phyloP scores from a whole-genome alignment of 2,113 vertebrate species.

The Zosterops japonicus region DNA sequence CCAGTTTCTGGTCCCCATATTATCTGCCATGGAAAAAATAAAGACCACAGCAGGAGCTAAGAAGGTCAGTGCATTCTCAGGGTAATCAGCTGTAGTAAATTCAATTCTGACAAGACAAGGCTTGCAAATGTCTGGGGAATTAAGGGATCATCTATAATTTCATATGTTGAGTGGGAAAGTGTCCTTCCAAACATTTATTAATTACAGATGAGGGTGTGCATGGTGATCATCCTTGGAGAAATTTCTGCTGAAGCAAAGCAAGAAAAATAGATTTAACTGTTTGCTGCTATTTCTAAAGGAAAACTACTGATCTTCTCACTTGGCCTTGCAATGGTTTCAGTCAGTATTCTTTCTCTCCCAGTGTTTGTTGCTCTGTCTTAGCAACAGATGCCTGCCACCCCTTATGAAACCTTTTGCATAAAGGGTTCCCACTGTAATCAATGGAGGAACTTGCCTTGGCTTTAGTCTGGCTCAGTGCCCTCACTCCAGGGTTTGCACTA shows the following conservation, averaged over 20 bases:
- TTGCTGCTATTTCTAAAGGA: background rate
- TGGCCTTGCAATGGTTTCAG: background rate
- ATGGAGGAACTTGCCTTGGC: background rate
- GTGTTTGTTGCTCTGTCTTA: background rate
- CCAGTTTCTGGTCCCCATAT: slow-evolving; percentile 65
- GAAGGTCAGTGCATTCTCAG: slow-evolving; percentile 77
- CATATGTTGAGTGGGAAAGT: slow-evolving; percentile 59
- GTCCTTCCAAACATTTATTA: slow-evolving; percentile 53
- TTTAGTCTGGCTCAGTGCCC: background rate
- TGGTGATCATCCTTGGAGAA: slow-evolving; percentile 3
- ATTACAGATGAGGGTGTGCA: slow-evolving; percentile 11
- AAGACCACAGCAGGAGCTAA: slow-evolving; percentile 72
- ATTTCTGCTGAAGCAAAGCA: background rate
- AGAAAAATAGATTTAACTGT: background rate
- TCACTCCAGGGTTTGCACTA: background rate
- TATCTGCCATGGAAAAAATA: slow-evolving; percentile 61
- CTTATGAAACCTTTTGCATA: background rate
- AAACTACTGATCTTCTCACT: background rate
- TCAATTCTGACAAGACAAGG: slow-evolving; percentile 73
- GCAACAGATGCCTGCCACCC: background rate
- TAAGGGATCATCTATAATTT: slow-evolving; percentile 71
- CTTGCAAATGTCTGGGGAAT: slow-evolving; percentile 69
- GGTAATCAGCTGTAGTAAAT: slow-evolving; percentile 77
- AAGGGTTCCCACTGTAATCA: background rate
- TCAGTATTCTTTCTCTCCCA: background rate